These are phyloP conservation scores for Cacatua alba DNA, from an alignment of 2,113 vertebrate species.

Conservation along the genomic window DNA sequence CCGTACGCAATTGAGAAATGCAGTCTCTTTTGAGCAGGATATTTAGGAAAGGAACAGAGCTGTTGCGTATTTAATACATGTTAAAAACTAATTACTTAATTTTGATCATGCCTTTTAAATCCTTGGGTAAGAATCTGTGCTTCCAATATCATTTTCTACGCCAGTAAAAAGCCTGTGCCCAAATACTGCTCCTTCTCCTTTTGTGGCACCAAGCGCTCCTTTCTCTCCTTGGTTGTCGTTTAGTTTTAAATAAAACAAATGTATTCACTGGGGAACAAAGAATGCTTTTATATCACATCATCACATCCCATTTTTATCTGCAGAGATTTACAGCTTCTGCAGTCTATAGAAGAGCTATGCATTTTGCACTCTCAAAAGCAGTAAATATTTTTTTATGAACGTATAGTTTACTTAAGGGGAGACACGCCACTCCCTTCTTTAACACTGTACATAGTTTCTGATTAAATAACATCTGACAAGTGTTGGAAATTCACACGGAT, in stretches of 20 bases:
- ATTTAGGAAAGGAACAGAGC: not conserved
- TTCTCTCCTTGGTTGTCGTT: conserved; percentile 28
- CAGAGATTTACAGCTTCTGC: conserved; percentile 50
- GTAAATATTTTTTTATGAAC: conserved; percentile 25
- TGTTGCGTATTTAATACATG: conserved; percentile 26
- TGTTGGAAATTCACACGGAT: not conserved
- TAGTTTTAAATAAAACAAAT: conserved; percentile 67
- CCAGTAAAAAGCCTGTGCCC: conserved; percentile 19
- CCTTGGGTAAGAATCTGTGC: not conserved
- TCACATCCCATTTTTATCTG: conserved; percentile 52
- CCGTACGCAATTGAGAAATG: not conserved
- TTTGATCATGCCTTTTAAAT: not conserved
- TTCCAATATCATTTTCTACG: not conserved
- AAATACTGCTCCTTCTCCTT: not conserved
- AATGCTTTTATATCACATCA: conserved; percentile 58
- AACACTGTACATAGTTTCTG: not conserved
- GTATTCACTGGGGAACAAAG: conserved; percentile 64
- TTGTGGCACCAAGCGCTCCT: not conserved
- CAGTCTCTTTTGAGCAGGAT: not conserved
- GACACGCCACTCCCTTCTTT: not conserved
- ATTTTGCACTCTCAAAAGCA: conserved; percentile 40
- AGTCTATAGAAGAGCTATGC: conserved; percentile 41
- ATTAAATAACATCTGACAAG: not conserved
- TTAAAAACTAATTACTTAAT: conserved; percentile 24
- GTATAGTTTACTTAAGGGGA: conserved; percentile 59